Base-by-base conservation (phyloP, 2,113 vertebrate genomes). In the Vulpes ferrilata region DNA sequence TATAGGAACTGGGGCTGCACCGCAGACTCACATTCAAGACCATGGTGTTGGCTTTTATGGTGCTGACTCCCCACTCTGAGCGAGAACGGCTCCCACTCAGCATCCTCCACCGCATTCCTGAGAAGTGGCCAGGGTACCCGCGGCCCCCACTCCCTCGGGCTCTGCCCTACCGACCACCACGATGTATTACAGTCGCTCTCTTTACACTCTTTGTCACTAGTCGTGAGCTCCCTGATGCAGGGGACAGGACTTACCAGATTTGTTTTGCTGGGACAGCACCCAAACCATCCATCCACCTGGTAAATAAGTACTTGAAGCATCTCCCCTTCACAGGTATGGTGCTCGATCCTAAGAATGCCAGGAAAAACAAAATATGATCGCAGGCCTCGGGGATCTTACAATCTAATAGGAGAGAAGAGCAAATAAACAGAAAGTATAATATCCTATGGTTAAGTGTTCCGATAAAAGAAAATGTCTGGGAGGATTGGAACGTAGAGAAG, bases 291-390 rank as follows among this genome's bases (percentile, higher is more conserved):
- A 87, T 71, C 17, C 38, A 83, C 76, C 55, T 65, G 20, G 35
- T 22, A 86, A 95, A 83, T 76, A 97, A 82, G 57, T 95, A 82
- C 89, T 96, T 82, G 74, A 93, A 93, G 30, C 69, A 96, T 32
- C 23, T 92, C 38, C 43, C 87, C 35, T 71, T 64, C 92, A 80
- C 30, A 92, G 92, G 67, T 78, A 67, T 27, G 17, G 43, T 69
- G 51, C 43, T 69, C 30, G 48, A 53, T n/a, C 95, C 69, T 98
- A 96, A 98, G 60, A 57, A 91, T 82, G 22, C 17, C 11, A 93
- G 30, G 3, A 38, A 30, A 95, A 65, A n/a, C 8, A 84, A 96
- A 93, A 69, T 64, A 65, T 67, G 51, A 83, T 85, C 2, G 2
- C 7, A 65, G 82, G 89, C 51, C 73, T 89, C 51, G 64, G 73